Conservation (phyloP, 2,113 vertebrate species). For the Anser brachyrhynchus region DNA sequence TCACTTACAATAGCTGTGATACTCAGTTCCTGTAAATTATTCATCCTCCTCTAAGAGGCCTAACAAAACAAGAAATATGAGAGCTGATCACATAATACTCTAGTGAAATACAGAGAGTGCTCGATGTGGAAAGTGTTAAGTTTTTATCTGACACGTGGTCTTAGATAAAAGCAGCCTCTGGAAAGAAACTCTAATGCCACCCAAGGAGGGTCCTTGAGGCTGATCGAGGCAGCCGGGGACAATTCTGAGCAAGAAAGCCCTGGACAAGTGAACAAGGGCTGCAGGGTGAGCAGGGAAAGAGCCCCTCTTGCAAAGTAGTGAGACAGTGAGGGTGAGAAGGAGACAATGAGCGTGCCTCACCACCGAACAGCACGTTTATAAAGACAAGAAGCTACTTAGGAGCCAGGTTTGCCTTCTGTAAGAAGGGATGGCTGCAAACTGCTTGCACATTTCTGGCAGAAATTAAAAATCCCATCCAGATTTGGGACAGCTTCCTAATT, state of each 20-base stretch:
- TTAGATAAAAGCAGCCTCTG: not conserved
- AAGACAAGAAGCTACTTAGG: not conserved
- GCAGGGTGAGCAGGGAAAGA: not conserved
- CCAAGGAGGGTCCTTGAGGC: not conserved
- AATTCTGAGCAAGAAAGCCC: not conserved
- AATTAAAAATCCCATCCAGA: not conserved
- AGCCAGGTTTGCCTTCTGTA: not conserved
- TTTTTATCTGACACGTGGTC: not conserved
- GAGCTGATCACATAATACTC: not conserved
- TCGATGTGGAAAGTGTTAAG: not conserved
- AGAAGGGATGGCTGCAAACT: not conserved
- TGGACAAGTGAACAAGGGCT: accelerated
- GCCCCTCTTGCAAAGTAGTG: not conserved
- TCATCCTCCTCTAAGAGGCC: not conserved
- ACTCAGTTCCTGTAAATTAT: not conserved
- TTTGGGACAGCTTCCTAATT: not conserved
- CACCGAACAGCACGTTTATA: not conserved
- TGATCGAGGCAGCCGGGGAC: not conserved
- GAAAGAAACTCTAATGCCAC: not conserved
- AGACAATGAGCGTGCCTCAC: not conserved
- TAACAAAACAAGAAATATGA: not conserved
- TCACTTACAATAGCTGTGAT: not conserved
- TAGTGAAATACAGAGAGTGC: not conserved
- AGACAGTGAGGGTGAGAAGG: not conserved
- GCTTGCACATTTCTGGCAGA: not conserved